Base-by-base conservation (phyloP, 2,113 vertebrate species). In the Capreolus pygargus region DNA sequence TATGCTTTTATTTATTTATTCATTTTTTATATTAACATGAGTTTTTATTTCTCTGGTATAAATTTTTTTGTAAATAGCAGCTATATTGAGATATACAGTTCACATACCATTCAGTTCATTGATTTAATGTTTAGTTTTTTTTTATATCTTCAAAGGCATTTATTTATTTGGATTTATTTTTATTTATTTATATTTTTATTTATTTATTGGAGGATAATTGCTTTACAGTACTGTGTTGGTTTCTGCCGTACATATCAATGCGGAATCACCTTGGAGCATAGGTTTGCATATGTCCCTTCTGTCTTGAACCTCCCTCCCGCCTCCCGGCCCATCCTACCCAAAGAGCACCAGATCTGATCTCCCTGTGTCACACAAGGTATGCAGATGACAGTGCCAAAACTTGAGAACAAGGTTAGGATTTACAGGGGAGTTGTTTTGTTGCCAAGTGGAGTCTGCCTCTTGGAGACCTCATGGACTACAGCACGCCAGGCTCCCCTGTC, bases 381-480 rank as follows among this genome's bases (percentile, higher is more conserved):
- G 30, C 2, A 11, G 7, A 28, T 43, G 8, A 64, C 12, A 58
- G 2, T 55, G n/a, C 16, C 5, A 55, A 89, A 55, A 23, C 13
- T 33, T 36, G 19, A 47, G 10, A 27, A 70, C 36, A 52, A 25
- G 17, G 43, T 27, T 52, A 30, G 47, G 36, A 9, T 25, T 88
- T 23, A 21, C 0, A 0, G 27, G 23, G 36, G 6, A 70, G n/a
- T 70, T 70, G 70, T 27, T 76, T 14, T 13, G 5, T 13, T 13
- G 70, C 11, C 39, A 74, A 74, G 11, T 43, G 19, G 11, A 13
- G 36, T 43, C 11, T 0, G 21, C 19, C 70, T 74, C 70, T 74
- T 43, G 43, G 70, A 43, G 70, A 76, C 70, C 21, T 43, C 70
- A 43, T 76, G 70, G 36, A 27, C 70, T 43, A 36, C 0, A 12